These are phyloP conservation scores for Aradophagus sp. DNA, from an alignment of 1,140 invertebrate species.

Conservation along the genomic window DNA sequence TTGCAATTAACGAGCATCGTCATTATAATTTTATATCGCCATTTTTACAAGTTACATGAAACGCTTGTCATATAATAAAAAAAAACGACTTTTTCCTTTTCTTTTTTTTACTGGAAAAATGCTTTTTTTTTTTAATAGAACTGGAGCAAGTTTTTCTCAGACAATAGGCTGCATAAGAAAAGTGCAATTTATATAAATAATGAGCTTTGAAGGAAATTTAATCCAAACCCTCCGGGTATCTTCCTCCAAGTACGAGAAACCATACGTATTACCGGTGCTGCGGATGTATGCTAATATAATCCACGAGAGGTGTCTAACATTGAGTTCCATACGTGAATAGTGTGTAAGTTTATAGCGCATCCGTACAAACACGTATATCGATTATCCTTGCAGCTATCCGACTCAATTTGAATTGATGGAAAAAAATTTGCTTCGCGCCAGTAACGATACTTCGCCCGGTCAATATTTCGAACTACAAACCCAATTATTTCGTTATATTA, in stretches of 20 bases:
- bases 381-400: background rate
- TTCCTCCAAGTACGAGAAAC: constrained; percentile 56
- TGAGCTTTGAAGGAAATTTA: constrained; percentile 53
- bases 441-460: no score
- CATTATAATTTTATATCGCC: no score
- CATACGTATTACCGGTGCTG: constrained; percentile 60
- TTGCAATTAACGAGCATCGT: no score
- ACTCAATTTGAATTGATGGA: background rate
- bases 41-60: no score
- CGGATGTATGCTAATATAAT: constrained; percentile 70
- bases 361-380: constrained; percentile 5
- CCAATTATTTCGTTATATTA: no score
- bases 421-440: no score
- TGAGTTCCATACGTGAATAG: constrained; percentile 39
- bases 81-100: no score
- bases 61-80: no score
- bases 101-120: background rate
- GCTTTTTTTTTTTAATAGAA: background rate
- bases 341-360: constrained; percentile 21
- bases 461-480: no score
- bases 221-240: constrained; percentile 53
- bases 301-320: constrained; percentile 66
- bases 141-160: constrained; percentile 1
- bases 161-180: constrained; percentile 1
- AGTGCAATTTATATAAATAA: constrained; percentile 29